phyloP scores from a whole-genome alignment of 2,113 vertebrate genomes.

The Verasper variegatus region DNA sequence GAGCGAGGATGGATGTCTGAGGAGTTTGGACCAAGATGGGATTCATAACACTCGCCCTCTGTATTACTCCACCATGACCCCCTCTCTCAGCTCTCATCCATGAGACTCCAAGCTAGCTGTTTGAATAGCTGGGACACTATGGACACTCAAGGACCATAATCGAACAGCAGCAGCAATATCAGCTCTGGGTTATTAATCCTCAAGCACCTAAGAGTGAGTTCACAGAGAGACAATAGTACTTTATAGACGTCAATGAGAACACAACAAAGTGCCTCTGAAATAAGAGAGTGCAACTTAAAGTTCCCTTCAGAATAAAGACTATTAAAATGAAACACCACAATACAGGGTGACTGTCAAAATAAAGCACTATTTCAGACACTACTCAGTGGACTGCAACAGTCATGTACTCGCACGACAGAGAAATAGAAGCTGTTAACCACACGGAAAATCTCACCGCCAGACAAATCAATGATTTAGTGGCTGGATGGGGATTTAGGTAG shows the following conservation, averaged over 20 bases:
- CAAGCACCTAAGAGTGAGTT: conserved; percentile 51
- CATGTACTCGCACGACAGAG: conserved; percentile 14
- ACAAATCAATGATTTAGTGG: conserved; percentile 50
- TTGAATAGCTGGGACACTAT: conserved; percentile 48
- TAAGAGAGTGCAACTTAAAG: conserved; percentile 34
- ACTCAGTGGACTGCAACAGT: conserved; percentile 45
- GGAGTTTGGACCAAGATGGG: conserved; percentile 65
- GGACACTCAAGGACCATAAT: conserved; percentile 50
- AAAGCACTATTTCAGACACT: conserved; percentile 47
- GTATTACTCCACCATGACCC: conserved; percentile 68
- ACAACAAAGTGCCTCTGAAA: conserved; percentile 53
- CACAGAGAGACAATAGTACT: conserved; percentile 32
- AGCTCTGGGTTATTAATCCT: conserved; percentile 40
- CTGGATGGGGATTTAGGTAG: conserved; percentile 38
- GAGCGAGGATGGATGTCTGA: conserved; percentile 76
- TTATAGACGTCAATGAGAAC: conserved; percentile 31
- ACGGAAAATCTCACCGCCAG: conserved; percentile 37
- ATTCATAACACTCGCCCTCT: conserved; percentile 58
- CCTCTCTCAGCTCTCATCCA: conserved; percentile 72
- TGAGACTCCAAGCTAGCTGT: conserved; percentile 39
- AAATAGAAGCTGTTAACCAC: conserved; percentile 27
- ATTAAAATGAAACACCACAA: conserved; percentile 37
- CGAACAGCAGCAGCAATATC: conserved; percentile 45
- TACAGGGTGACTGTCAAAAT: conserved; percentile 29
- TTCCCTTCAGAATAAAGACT: conserved; percentile 55